Percentiles rank a stretch among this genome's conserved stretches.
Evolutionary conservation across 2,797 vertebrate genomes (phyloP).

Genomic region (Borostomias antarcticus): DNA sequence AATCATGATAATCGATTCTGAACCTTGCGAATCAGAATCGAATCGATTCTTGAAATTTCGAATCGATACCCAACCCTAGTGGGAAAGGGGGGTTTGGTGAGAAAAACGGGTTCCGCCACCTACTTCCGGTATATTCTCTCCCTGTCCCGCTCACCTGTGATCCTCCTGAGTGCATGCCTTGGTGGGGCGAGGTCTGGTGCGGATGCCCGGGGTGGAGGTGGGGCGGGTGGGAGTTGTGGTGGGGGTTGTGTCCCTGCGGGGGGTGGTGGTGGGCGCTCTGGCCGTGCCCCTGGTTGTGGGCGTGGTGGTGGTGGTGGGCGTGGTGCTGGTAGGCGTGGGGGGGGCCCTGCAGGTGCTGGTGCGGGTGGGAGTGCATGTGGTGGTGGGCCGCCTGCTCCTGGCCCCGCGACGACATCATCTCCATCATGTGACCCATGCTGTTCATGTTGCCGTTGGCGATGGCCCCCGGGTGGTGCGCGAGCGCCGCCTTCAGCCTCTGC

Average conservation of each 20-base stretch:
- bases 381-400: slow-evolving; percentile 92
- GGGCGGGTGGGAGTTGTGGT: slow-evolving; percentile 94
- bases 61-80: not conserved
- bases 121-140: not conserved
- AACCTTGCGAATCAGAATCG: too few species aligned
- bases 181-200: slow-evolving; percentile 94
- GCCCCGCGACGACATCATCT: slow-evolving; percentile 97
- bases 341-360: slow-evolving; percentile 91
- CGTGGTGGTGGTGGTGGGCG: slow-evolving; percentile 80
- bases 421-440: slow-evolving; percentile 99
- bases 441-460: slow-evolving; percentile 98
- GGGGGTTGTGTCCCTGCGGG: slow-evolving; percentile 83
- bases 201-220: slow-evolving; percentile 90
- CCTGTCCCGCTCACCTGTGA: slow-evolving; percentile 84
- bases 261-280: slow-evolving; percentile 87
- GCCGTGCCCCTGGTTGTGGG: slow-evolving; percentile 84
- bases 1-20: too few species aligned
- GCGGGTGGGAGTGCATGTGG: slow-evolving; percentile 89
- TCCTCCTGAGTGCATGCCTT: slow-evolving; percentile 88
- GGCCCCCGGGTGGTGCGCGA: slow-evolving; percentile 92
- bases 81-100: too few species aligned
- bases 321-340: slow-evolving; percentile 89
- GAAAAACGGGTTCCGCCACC: not conserved
- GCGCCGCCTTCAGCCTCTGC: slow-evolving; percentile 96
- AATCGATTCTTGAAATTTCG: too few species aligned